These are phyloP conservation scores for Caenorhabditis briggsae DNA, from an alignment of 1,140 invertebrate genomes.

Conservation along the genomic window DNA sequence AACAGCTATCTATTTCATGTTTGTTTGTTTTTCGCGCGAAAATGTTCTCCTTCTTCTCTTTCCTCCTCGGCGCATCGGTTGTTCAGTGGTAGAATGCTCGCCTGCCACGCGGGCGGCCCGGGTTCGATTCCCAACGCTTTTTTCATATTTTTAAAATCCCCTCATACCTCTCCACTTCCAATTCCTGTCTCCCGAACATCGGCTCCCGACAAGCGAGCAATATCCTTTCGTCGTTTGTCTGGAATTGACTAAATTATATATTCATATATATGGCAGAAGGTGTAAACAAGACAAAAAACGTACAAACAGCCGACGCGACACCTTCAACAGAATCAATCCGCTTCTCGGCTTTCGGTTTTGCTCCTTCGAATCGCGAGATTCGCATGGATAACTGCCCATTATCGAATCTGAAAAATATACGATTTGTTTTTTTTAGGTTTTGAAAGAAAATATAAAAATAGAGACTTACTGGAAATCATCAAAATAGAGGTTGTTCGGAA, in stretches of 20 bases:
- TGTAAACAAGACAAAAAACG: conserved; percentile 60
- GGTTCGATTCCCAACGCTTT: conserved; percentile 3
- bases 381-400: conserved; percentile 76
- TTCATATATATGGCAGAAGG: neutral
- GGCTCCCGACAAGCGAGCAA: conserved; percentile 75
- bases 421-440: neutral
- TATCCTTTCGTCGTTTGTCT: conserved; percentile 77
- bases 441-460: neutral
- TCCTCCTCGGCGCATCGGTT: conserved; percentile 54
- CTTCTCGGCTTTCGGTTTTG: conserved; percentile 67
- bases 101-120: conserved; percentile 85
- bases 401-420: conserved; percentile 68
- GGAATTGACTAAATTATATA: conserved; percentile 40
- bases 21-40: no score
- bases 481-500: conserved; percentile 75
- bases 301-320: conserved; percentile 76
- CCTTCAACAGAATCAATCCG: conserved; percentile 73
- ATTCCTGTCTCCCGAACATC: conserved; percentile 77
- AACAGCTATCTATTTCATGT: no score
- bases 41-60: neutral
- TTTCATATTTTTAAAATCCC: neutral
- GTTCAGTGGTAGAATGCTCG: conserved; percentile 61
- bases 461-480: conserved; percentile 74
- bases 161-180: conserved; percentile 72
- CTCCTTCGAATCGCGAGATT: conserved; percentile 65